A percentile compares a stretch with the other conserved stretches of the same genome.
Conservation (phyloP, 2,797 vertebrate genomes). For the Gymnoscopelus braueri region DNA sequence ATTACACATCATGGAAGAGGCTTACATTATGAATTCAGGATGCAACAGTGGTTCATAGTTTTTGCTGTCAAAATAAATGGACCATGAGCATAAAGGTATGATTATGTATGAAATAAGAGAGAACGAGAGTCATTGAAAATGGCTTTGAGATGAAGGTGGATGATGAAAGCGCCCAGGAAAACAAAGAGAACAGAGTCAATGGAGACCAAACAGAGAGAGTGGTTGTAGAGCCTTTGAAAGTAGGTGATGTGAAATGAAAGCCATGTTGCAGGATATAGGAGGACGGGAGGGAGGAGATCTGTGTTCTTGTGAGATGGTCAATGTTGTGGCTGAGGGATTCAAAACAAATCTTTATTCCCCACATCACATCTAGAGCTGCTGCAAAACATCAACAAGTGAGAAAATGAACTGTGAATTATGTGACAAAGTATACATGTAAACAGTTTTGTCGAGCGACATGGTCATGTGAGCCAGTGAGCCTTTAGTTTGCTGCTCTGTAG, state of each 20-base stretch:
- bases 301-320: slow-evolving; percentile 35
- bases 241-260: slow-evolving; percentile 46
- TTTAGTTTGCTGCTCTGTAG: neutral
- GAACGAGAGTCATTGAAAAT: slow-evolving; percentile 68
- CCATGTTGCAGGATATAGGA: slow-evolving; percentile 41
- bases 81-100: slow-evolving; percentile 62
- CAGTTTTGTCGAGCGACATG: too few species aligned
- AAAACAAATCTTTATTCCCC: slow-evolving; percentile 27
- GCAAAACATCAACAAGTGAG: neutral
- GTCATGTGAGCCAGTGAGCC: too few species aligned
- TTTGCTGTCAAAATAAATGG: slow-evolving; percentile 56
- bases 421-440: too few species aligned
- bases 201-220: slow-evolving; percentile 55
- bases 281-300: slow-evolving; percentile 35
- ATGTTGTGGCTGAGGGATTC: slow-evolving; percentile 37
- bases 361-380: slow-evolving; percentile 9
- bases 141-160: slow-evolving; percentile 67
- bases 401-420: neutral
- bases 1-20: slow-evolving; percentile 36
- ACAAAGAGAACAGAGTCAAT: slow-evolving; percentile 28
- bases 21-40: slow-evolving; percentile 59
- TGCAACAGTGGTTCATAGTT: slow-evolving; percentile 71
- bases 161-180: slow-evolving; percentile 63
- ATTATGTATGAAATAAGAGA: slow-evolving; percentile 56
- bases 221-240: slow-evolving; percentile 64